Conservation (phyloP, 2,888 invertebrate genomes). For the Alitta virens region DNA sequence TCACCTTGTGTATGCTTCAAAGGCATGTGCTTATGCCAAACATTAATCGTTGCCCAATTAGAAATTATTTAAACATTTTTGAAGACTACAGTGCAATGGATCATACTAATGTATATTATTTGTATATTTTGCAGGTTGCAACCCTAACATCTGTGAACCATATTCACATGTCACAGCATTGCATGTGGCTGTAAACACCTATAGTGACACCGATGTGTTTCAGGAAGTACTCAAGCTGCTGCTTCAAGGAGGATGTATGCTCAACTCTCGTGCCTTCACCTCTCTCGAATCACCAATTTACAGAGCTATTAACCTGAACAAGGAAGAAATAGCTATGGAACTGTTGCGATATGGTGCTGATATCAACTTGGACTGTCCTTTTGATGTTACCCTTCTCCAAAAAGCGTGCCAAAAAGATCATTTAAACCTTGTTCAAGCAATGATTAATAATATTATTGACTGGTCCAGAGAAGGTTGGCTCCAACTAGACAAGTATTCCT, state of each 20-base stretch:
- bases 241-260: slow-evolving; percentile 26
- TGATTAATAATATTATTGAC: neutral
- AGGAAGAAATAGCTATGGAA: slow-evolving; percentile 28
- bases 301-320: slow-evolving; percentile 30
- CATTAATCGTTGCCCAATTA: no score
- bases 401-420: neutral
- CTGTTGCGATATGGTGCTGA: slow-evolving; percentile 34
- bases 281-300: slow-evolving; percentile 36
- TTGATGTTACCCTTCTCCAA: slow-evolving; percentile 31
- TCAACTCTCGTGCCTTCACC: slow-evolving; percentile 29
- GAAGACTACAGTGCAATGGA: no score
- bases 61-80: no score
- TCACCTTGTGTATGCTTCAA: no score
- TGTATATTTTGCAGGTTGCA: slow-evolving; percentile 27
- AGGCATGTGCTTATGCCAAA: no score
- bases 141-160: slow-evolving; percentile 31
- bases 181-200: slow-evolving; percentile 31
- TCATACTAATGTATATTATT: no score
- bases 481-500: neutral
- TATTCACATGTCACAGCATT: slow-evolving; percentile 28
- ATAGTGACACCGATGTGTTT: slow-evolving; percentile 23
- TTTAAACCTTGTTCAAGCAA: neutral
- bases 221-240: slow-evolving; percentile 25
- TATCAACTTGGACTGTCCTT: slow-evolving; percentile 35
- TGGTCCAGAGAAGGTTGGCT: neutral